phyloP scores from a whole-genome alignment of 2,888 invertebrate species.

The Trissonchulus latispiculum region DNA sequence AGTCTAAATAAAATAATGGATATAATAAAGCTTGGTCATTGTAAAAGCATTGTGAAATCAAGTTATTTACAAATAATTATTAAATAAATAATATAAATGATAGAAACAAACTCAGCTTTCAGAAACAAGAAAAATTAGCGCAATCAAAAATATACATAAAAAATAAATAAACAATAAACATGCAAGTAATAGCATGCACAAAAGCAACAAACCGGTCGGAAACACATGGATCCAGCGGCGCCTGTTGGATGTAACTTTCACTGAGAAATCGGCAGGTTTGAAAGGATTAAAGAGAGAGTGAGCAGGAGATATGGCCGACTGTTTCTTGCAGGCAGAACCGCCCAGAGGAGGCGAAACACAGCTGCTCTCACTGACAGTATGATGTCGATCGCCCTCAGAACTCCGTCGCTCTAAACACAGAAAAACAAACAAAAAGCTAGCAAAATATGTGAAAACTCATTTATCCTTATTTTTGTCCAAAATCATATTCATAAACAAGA shows the following conservation, averaged over 20 bases:
- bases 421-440: neutral
- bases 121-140: no score
- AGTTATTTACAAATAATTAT: no score
- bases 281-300: constrained; percentile 85
- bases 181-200: no score
- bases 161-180: no score
- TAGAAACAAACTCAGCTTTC: no score
- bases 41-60: no score
- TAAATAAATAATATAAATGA: no score
- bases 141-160: no score
- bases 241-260: constrained; percentile 40
- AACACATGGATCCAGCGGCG: constrained; percentile 94
- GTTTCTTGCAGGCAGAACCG: neutral
- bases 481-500: no score
- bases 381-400: neutral
- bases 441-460: no score
- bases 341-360: neutral
- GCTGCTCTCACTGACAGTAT: neutral
- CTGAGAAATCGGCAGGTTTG: constrained; percentile 78
- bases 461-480: no score
- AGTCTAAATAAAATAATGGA: constrained; percentile 30
- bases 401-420: neutral
- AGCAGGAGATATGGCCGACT: neutral
- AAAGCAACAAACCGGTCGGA: constrained; percentile 62
- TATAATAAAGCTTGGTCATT: no score